Evolutionary conservation across 2,888 invertebrate genomes (phyloP).

Genomic region (Teinopalpus imperialis): DNA sequence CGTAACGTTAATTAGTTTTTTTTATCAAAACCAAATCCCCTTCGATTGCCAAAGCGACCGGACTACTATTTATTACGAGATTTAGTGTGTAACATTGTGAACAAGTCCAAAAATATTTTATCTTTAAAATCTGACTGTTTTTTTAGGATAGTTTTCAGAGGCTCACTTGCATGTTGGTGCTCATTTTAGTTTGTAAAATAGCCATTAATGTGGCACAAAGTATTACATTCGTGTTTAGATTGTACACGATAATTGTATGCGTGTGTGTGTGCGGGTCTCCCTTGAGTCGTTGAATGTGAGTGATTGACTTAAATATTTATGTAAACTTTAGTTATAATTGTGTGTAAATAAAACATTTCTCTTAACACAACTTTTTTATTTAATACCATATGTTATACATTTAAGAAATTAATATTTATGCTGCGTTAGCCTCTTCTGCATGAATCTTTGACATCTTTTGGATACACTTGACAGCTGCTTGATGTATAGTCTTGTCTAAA

Average conservation of each 20-base stretch:
- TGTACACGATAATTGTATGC: constrained; percentile 13
- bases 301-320: constrained; percentile 52
- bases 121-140: constrained; percentile 23
- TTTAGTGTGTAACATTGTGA: constrained; percentile 6
- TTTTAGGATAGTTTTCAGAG: constrained; percentile 23
- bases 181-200: constrained; percentile 47
- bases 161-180: constrained; percentile 42
- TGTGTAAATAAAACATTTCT: constrained; percentile 69
- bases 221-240: constrained; percentile 17
- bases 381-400: constrained; percentile 13
- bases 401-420: constrained; percentile 37
- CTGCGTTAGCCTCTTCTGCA: constrained; percentile 55
- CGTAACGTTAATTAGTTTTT: constrained; percentile 58
- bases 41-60: constrained; percentile 69
- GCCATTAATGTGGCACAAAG: constrained; percentile 25
- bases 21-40: constrained; percentile 62
- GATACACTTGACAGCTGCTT: constrained; percentile 87
- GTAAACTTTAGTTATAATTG: constrained; percentile 55
- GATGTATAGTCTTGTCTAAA: constrained; percentile 88
- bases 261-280: constrained; percentile 28
- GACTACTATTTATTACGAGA: constrained; percentile 33
- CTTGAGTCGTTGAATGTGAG: constrained; percentile 22
- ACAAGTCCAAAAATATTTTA: constrained; percentile 30
- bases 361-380: constrained; percentile 38
- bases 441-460: constrained; percentile 74